Evolutionary conservation across 1,140 invertebrate genomes (phyloP).

Genomic region (Penaeus chinensis): DNA sequence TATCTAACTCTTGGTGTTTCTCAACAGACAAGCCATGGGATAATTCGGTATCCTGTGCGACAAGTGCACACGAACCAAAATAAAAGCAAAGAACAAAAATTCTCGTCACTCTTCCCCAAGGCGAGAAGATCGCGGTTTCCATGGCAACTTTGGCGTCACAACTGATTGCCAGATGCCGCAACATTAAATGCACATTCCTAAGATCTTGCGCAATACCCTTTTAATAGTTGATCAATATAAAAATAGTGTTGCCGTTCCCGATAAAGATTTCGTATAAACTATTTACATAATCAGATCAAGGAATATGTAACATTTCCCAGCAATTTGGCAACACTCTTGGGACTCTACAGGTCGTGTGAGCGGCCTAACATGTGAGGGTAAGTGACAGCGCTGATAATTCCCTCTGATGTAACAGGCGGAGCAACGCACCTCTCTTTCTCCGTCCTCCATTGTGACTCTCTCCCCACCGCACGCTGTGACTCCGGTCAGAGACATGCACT

Average conservation of each 20-base stretch:
- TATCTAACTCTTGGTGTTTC: too few relatives aligned
- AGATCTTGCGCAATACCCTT: not conserved
- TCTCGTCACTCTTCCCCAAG: conserved; percentile 40
- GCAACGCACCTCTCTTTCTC: conserved; percentile 19
- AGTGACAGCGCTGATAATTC: conserved; percentile 54
- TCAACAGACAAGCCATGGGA: too few relatives aligned
- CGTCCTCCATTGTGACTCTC: not conserved
- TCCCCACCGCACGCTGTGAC: too few relatives aligned
- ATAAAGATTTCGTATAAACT: too few relatives aligned
- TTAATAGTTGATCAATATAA: not conserved
- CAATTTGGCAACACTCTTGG: conserved; percentile 8
- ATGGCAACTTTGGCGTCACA: conserved; percentile 53
- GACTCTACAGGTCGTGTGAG: conserved; percentile 50
- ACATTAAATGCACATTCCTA: not conserved
- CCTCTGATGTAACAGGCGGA: conserved; percentile 49
- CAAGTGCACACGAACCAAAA: conserved; percentile 32
- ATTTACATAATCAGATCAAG: too few relatives aligned
- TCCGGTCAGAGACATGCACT: too few relatives aligned
- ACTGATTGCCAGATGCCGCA: conserved; percentile 28
- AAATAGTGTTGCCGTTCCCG: too few relatives aligned
- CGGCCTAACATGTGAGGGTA: conserved; percentile 54
- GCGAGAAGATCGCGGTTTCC: conserved; percentile 50
- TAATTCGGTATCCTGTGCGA: too few relatives aligned
- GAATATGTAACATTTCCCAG: not conserved
- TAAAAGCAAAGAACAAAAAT: conserved; percentile 51